phyloP scores from a whole-genome alignment of 2,888 invertebrate genomes.

The Psococerastis gibbosa region DNA sequence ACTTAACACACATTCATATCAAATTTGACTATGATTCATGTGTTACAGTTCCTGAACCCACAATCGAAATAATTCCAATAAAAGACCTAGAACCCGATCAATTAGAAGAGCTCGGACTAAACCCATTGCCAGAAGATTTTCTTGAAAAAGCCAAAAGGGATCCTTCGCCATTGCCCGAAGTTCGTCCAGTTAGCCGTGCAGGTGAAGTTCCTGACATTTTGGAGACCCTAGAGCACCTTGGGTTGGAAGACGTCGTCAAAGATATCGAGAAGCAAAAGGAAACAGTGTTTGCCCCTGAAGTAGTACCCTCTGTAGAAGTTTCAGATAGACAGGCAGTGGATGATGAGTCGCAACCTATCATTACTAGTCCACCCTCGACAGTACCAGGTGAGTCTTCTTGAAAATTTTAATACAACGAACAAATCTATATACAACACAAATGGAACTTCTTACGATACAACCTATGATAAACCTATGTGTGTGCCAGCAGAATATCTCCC shows the following conservation, averaged over 20 bases:
- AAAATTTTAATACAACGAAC: too few species aligned
- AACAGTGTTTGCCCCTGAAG: conserved; percentile 21
- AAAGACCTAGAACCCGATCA: conserved; percentile 6
- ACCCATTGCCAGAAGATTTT: conserved; percentile 1
- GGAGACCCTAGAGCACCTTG: conserved; percentile 3
- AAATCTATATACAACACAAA: too few species aligned
- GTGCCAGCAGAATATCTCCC: too few species aligned
- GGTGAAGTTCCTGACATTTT: not conserved
- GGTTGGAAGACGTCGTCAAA: conserved; percentile 3
- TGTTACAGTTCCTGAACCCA: conserved; percentile 4
- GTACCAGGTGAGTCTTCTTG: too few species aligned
- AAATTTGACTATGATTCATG: too few species aligned
- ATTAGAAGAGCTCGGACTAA: conserved; percentile 2
- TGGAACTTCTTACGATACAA: too few species aligned
- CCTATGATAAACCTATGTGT: too few species aligned
- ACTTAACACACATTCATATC: too few species aligned
- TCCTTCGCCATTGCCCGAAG: conserved; percentile 4
- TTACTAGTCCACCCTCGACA: not conserved
- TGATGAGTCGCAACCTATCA: too few species aligned
- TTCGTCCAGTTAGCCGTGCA: not conserved
- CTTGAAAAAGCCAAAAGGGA: conserved; percentile 2
- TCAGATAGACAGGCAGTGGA: conserved; percentile 23
- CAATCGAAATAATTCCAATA: conserved; percentile 5
- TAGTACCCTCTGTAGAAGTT: conserved; percentile 23
- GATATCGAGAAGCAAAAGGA: conserved; percentile 5